Base-by-base conservation (phyloP, 1,140 invertebrate species). In the Lordiphosa mommai region DNA sequence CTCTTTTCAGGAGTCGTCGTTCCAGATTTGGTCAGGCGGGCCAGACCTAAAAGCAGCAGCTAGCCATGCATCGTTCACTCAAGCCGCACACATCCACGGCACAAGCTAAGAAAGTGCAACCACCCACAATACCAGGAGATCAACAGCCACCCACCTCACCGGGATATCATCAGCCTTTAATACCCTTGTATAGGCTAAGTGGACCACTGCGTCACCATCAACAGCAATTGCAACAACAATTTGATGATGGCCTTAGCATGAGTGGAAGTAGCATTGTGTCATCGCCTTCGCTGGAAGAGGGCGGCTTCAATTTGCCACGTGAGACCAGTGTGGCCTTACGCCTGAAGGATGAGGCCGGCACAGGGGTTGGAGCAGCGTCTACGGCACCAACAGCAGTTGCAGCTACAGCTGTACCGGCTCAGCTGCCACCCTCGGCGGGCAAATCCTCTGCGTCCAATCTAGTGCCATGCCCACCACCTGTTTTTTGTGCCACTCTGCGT, bases 81-180 rank as follows among this genome's bases (percentile, higher is more conserved):
- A 94, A 94, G 90, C 91, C 93, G 71, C 86, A 88, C 65, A 90
- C 93, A 87, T 91, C 92, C 77, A 84, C 79, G 72, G 91, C 92
- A 88, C 93, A 93, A 89, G 93, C 92, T 73, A 95, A 95, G 89
- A 94, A 94, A 90, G 94, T 95, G 72, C 92, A 94, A 57, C 94
- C 94, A 56, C 94, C 94, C n/a, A 93, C 93, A n/a, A 93, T 95
- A 44, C 94, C 94, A 1, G 94, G 94, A 61, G 92, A 88, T 44
- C 55, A 92, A 7, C 84, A 37, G 61, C 60, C 93, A 90, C 89
- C 92, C 33, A 32, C 53, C 43, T 23, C 41, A 51, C n/a, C 51
- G 90, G 92, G 61, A 10, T 91, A 71, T 4, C 92, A 92, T 91
- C 92, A 82, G 91, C 92, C 66, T 90, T 91, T 61, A 91, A 93